Evolutionary conservation across 2,888 invertebrate species (phyloP), one percentile per base, ranked within the genome.

Genomic region (Dicycla oo): DNA sequence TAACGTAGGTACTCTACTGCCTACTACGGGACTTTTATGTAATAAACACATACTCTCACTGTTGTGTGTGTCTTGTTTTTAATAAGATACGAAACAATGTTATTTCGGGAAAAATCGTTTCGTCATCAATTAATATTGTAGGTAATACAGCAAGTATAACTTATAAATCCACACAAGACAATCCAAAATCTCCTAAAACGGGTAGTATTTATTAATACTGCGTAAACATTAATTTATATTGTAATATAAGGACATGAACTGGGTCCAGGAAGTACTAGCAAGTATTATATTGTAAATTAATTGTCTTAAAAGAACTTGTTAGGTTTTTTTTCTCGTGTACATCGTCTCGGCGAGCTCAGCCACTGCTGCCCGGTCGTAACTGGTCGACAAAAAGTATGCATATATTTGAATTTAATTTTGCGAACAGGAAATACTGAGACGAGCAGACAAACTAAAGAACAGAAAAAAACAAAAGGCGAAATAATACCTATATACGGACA

Each of bases 401-500:
- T 95, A 94, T 82, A 95, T 95, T 95, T 94, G 92, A 94, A 95
- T 95, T 91, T 91, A 91, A 93, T 94, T 94, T 93, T 79, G 90
- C 91, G 80, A 94, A 93, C 94, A 95, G 95, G 95, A 95, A 95
- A 94, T 94, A 93, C 91, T 90, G 85, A 90, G 91, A 91, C 88
- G 86, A 86, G 86, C 88, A 84, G 88, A 89, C 89, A 86, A 89
- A 86, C 80, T 80, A 82, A 89, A 86, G 88, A 88, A 89, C 75
- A 73, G 83, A 82, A 82, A 86, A 82, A 86, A 57, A 82, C 82
- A 85, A 85, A 84, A 82, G 72, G 60, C 79, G 60, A 81, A 80
- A 80, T 79, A 82, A 73, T 78, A 47, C n/a, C 47, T 34, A 38
- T n/a, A n/a, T n/a, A n/a, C n/a, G n/a, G n/a, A n/a, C n/a, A n/a